Evolutionary conservation across 2,113 vertebrate genomes (phyloP).

Genomic region (Pithys albifrons): DNA sequence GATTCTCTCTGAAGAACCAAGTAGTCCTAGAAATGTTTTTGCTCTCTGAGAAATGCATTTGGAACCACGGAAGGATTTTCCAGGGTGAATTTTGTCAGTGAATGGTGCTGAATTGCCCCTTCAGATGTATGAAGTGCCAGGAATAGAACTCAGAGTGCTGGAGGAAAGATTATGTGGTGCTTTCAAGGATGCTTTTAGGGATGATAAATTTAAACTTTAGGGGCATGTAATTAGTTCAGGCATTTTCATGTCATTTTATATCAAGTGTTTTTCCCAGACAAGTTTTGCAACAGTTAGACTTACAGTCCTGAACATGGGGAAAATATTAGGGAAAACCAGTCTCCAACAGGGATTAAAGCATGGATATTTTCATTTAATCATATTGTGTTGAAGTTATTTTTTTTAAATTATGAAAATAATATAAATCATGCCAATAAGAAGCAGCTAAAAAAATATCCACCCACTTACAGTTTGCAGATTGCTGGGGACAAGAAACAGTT

Average conservation of each 20-base stretch:
- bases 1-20: neutral
- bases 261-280: slow-evolving; percentile 1
- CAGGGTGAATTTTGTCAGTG: slow-evolving; percentile 19
- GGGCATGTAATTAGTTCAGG: neutral
- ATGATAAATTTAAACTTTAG: slow-evolving; percentile 23
- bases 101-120: neutral
- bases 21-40: slow-evolving; percentile 27
- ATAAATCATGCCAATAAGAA: slow-evolving; percentile 65
- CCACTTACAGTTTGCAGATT: slow-evolving; percentile 74
- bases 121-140: neutral
- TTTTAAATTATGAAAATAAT: slow-evolving; percentile 48
- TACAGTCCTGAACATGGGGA: neutral
- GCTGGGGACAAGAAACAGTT: slow-evolving; percentile 70
- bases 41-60: slow-evolving; percentile 29
- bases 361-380: neutral
- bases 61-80: neutral
- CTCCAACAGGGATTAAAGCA: neutral
- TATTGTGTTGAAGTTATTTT: slow-evolving; percentile 8
- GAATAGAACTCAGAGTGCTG: slow-evolving; percentile 13
- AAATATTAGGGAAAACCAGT: neutral
- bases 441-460: slow-evolving; percentile 71
- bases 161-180: slow-evolving; percentile 26
- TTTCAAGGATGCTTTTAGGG: neutral
- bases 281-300: slow-evolving; percentile 40
- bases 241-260: neutral